Evolutionary conservation across 1,140 invertebrate species (phyloP), one percentile per base, ranked within the genome.

Genomic region (Drosophila asahinai): DNA sequence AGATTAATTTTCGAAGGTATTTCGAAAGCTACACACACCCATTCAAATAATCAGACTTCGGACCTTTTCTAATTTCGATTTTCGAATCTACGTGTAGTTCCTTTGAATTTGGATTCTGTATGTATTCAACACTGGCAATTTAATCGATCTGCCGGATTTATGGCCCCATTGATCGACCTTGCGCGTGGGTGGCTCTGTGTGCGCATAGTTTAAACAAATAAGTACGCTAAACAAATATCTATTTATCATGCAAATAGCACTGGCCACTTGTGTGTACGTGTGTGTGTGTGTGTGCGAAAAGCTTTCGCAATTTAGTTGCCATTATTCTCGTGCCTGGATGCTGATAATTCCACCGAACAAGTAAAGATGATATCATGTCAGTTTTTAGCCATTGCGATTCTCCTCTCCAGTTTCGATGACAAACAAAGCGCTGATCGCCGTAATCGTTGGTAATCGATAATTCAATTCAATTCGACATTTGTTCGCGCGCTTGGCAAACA

Each of bases 251-350:
- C 67, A 68, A 71, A 71, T 70, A 68, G 67, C 49, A 15, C 19
- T 47, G 48, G 33, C 17, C 19, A 12, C 30, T 36, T 19, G 30
- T 36, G 12, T 54, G 27, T n/a, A 6, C 25, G 22, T 14, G 14
- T 47, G n/a, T 15, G 22, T 14, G 14, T 47, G n/a, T 45, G 59
- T 52, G 47, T 71, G 67, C 67, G 64, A 71, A 71, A 68, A 66
- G 64, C 45, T 57, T 71, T 68, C 63, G 36, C 60, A 68, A 68
- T 68, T 70, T 52, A 70, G 47, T 67, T 67, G 67, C 63, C 63
- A 67, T 67, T 70, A 70, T 67, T 70, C 22, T 70, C 22, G 62
- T 54, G 60, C 54, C 51, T 63, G 63, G 70, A 73, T 72, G 70
- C 70, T 73, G 70, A 73, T 73, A 51, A 72, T 73, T 72, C 25